Evolutionary conservation across 2,797 vertebrate species (phyloP), one percentile per base, ranked within the genome.

Genomic region (Saguinus oedipus): DNA sequence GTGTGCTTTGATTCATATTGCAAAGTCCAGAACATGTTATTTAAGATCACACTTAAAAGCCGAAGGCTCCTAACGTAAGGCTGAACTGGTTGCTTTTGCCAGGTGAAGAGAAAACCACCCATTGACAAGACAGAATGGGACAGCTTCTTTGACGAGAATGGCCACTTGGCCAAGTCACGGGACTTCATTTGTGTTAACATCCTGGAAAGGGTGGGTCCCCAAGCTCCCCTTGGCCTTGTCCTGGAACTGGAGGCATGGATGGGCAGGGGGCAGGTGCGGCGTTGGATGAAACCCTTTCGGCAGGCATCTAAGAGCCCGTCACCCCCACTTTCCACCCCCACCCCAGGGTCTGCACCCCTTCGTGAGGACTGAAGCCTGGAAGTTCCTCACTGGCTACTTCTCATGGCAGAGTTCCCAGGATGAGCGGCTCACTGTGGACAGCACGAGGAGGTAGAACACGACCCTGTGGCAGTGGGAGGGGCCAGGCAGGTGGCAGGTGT

Each of bases 361-460:
- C 0, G 20, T 97, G 48, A 96, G 98, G 44, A 92, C 96, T 0
- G 95, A 98, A 83, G 96, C 12, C 0, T 98, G 98, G 98, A 97
- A 98, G 75, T 97, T 98, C 87, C 98, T 98, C 92, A 98, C 98
- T 0, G 98, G 97, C 76, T 98, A 98, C 96, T 98, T 98, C 84
- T 97, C 86, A 0, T 79, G 90, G 97, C 94, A 88, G 61, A 98
- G 96, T 3, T 98, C 96, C 27, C 3, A 4, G 50, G 94, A 97
- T 0, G 97, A 98, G 53, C 94, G 96, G 27, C 80, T 98, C 4
- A 15, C 76, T 0, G 53, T 95, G 39, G 68, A 98, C 74, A 97
- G 95, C 46, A 92, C 26, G 1, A 90, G 91, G 79, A 97, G 98
- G 96, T 98, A 93, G 53, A 44, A 53, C 1, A 0, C 19, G 85